A percentile compares a stretch with the other conserved stretches of the same genome.
phyloP scores from a whole-genome alignment of 2,888 invertebrate genomes.

The Cephus pygmeus region DNA sequence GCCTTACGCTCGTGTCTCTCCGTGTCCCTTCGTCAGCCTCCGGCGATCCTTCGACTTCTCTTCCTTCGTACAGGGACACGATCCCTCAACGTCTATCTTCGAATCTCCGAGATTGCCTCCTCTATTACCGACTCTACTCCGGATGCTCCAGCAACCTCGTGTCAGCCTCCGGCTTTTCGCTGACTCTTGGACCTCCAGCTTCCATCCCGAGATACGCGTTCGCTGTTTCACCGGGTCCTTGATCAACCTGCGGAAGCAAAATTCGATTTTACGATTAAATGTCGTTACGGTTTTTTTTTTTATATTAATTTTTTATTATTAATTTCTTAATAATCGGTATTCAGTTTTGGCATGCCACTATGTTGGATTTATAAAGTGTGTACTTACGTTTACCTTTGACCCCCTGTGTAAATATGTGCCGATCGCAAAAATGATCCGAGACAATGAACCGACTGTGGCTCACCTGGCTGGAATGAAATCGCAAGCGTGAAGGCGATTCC shows the following conservation, averaged over 20 bases:
- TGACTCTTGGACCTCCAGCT: not conserved
- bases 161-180: not conserved
- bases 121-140: not conserved
- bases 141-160: not conserved
- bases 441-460: not conserved
- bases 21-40: conserved; percentile 11
- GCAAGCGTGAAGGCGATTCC: conserved; percentile 59
- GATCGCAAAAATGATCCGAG: not conserved
- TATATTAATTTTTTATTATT: not conserved
- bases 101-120: not conserved
- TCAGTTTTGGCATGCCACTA: not conserved
- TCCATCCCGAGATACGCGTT: not conserved
- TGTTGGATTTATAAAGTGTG: not conserved
- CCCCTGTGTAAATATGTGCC: not conserved
- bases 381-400: not conserved
- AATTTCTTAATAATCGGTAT: not conserved
- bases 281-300: not conserved
- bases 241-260: not conserved
- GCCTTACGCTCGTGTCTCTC: conserved; percentile 22
- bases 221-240: not conserved
- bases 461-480: conserved; percentile 45
- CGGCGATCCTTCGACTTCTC: conserved; percentile 26
- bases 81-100: conserved; percentile 1
- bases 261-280: not conserved
- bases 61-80: conserved; percentile 15